Evolutionary conservation across 2,113 vertebrate species (phyloP).

Genomic region (Psilopsiagon aurifrons): DNA sequence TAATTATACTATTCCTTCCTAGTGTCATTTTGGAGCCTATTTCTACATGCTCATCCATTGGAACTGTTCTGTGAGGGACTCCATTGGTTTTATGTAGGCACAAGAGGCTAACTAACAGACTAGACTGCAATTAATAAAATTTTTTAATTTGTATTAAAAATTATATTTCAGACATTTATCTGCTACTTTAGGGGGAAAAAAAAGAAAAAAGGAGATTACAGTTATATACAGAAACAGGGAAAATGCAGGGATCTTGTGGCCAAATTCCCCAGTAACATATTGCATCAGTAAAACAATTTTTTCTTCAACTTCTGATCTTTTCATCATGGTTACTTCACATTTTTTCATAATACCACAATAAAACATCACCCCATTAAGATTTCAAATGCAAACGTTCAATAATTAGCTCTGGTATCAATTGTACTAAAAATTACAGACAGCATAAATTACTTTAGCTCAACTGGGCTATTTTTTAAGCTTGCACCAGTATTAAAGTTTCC

Average conservation of each 20-base stretch:
- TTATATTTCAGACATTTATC: background rate
- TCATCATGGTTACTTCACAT: background rate
- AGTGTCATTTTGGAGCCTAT: background rate
- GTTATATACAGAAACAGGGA: background rate
- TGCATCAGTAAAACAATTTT: background rate
- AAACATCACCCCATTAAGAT: background rate
- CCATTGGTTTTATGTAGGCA: background rate
- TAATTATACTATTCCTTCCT: background rate
- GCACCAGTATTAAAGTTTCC: slow-evolving; percentile 24
- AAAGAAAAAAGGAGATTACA: no score
- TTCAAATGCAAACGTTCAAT: slow-evolving; percentile 19
- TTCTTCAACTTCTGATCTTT: background rate
- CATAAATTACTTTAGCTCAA: slow-evolving; percentile 33
- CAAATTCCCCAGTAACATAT: background rate
- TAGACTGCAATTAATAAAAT: background rate
- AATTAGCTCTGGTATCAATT: slow-evolving; percentile 33
- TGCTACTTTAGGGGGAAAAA: background rate
- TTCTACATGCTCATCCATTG: background rate
- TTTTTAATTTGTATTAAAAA: background rate
- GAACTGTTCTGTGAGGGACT: background rate
- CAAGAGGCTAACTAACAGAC: background rate
- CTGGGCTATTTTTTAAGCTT: slow-evolving; percentile 17
- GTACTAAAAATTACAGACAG: slow-evolving; percentile 30
- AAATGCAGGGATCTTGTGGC: background rate
- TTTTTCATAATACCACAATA: background rate